A percentile compares a stretch with the other conserved stretches of the same genome.
phyloP scores from a whole-genome alignment of 2,113 vertebrate species.

The Malurus elegans region DNA sequence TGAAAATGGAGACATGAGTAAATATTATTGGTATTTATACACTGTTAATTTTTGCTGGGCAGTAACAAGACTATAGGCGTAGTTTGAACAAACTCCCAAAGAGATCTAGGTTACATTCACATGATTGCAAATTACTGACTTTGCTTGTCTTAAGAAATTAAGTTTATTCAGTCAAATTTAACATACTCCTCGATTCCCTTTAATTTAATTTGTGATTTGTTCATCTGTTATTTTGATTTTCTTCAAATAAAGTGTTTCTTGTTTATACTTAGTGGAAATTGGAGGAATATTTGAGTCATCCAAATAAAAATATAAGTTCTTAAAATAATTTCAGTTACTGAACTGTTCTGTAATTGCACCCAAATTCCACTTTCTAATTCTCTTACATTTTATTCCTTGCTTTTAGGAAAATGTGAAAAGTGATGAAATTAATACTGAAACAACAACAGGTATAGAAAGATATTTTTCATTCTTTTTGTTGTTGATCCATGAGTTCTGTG shows the following conservation, averaged over 20 bases:
- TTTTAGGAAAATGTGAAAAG: neutral
- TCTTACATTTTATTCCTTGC: neutral
- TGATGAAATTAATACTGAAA: neutral
- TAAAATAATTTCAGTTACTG: neutral
- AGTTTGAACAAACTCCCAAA: neutral
- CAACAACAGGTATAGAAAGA: conserved; percentile 21
- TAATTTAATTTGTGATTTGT: neutral
- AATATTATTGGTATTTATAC: neutral
- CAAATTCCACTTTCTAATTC: neutral
- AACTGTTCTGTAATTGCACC: neutral
- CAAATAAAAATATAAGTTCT: neutral
- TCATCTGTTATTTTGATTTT: neutral
- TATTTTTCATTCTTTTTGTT: neutral
- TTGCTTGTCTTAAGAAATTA: neutral
- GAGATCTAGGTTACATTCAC: neutral
- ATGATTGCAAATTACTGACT: neutral
- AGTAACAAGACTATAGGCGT: neutral
- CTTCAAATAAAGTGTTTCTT: neutral
- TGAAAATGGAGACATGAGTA: neutral
- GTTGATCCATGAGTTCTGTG: neutral
- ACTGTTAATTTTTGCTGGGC: neutral
- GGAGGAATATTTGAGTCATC: neutral
- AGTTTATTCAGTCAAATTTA: neutral
- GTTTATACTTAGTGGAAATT: neutral
- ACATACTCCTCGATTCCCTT: neutral